Base-by-base conservation (phyloP, 2,113 vertebrate genomes). In the Monopterus albus region DNA sequence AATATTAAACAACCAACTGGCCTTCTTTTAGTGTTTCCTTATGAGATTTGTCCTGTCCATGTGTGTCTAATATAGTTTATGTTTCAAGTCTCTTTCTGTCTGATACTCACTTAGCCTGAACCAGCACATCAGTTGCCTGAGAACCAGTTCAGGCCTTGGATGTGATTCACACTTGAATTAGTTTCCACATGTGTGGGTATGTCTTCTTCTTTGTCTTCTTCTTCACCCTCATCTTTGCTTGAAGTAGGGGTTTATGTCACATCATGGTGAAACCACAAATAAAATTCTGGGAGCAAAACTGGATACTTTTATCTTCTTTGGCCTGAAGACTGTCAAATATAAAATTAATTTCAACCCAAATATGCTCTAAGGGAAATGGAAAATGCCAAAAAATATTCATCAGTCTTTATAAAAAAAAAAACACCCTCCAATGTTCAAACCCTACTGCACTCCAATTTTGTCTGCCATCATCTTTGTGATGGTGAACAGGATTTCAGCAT, bases 391-490 rank as follows among this genome's bases (percentile, higher is more conserved):
- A 72, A 83, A 81, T 63, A 71, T 63, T 72, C 77, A 85, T 77
- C 68, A 72, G 35, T 72, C 42, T 64, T 79, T 53, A 49, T 39
- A 73, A 75, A 68, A 38, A 58, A 57, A n/a, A n/a, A n/a, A n/a
- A n/a, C n/a, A n/a, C n/a, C 35, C 56, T 60, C 69, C 70, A 78
- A 80, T 84, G 69, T 59, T 85, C 69, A 55, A 85, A 83, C 62
- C 78, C 53, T 67, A 33, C 45, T 43, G 58, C 72, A 31, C 62
- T 42, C 58, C 78, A 79, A 71, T 87, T 86, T 86, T 87, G 72
- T 82, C 82, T 80, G 63, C 82, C 75, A 74, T 78, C 73, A 18
- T 85, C 74, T 80, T 87, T 87, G 84, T 82, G 78, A 82, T 77
- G 82, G 67, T 53, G 63, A 62, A 68, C 60, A 57, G 73, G 73